Evolutionary conservation across 2,888 invertebrate species (phyloP).

Genomic region (Harmothoe impar): DNA sequence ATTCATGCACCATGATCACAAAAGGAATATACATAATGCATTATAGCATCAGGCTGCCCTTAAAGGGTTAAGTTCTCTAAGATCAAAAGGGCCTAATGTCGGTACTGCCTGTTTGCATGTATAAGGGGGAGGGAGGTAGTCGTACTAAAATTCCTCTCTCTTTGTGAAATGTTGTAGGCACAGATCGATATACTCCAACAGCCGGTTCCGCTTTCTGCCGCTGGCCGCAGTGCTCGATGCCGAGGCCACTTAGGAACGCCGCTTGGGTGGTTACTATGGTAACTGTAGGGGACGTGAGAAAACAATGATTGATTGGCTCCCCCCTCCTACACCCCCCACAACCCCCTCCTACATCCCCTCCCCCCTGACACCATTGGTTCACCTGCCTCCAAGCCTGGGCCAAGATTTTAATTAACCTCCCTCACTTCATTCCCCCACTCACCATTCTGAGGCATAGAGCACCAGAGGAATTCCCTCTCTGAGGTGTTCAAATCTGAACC

Average conservation of each 20-base stretch:
- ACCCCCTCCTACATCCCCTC: neutral
- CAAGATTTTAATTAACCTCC: neutral
- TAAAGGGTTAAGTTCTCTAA: no score
- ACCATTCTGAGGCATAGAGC: no score
- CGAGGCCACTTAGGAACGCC: neutral
- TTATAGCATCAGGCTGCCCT: no score
- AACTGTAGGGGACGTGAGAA: constrained; percentile 3
- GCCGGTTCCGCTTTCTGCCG: neutral
- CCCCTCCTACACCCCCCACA: neutral
- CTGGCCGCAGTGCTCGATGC: neutral
- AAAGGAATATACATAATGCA: no score
- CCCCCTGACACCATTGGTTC: neutral
- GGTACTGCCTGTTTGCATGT: neutral
- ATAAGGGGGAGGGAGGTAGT: neutral
- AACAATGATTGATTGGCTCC: constrained; percentile 9
- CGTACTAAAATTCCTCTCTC: neutral
- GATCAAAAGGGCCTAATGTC: neutral
- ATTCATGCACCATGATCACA: no score
- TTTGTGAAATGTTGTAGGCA: neutral
- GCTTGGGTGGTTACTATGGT: neutral
- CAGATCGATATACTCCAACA: neutral
- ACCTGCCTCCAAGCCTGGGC: constrained; percentile 9
- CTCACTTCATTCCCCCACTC: no score
- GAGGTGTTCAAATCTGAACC: no score
- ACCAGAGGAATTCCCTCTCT: no score